Base-by-base conservation (phyloP, 2,113 vertebrate species). In the Suncus etruscus region DNA sequence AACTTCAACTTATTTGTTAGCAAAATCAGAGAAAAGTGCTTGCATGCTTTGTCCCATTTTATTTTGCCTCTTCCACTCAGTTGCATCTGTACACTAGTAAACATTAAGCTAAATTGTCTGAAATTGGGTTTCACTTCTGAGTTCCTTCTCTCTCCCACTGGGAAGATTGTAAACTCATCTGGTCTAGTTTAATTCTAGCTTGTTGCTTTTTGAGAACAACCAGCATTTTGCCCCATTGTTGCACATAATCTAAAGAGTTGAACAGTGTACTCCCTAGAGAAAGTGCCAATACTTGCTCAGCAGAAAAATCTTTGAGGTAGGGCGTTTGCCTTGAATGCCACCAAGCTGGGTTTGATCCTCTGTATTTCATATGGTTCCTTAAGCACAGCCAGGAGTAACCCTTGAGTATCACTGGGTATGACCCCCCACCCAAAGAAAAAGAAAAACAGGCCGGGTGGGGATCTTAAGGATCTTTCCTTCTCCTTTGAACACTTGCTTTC, bases 111-210 rank as follows among this genome's bases (percentile, higher is more conserved):
- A 76, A 86, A 78, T 66, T 15, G 25, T 27, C 65, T 72, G 47
- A 83, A 86, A 89, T 32, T 80, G 61, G 81, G 74, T 69, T 68
- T 81, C 24, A 39, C 80, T 81, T 68, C 72, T 80, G 73, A 68
- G 50, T 86, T 65, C 63, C 4, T 22, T 25, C 63, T 25, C 63
- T 25, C 63, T 10, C 22, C 22, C 63, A 2, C 25, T 93, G 91
- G 78, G 58, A 89, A 93, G 76, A 18, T 91, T 93, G 87, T 92
- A 95, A 89, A 81, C 48, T 78, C 91, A 95, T 95, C 91, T 95
- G 95, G 91, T 94, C 68, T 16, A 16, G 84, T 39, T 96, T 93
- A 93, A 77, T 83, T 77, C 73, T 77, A 11, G 73, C 81, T 87
- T 61, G 29, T 61, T 95, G 63, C 68, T 86, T 92, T 95, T 83